phyloP scores from a whole-genome alignment of 1,140 invertebrate genomes.

The Drosophila sulfurigaster region DNA sequence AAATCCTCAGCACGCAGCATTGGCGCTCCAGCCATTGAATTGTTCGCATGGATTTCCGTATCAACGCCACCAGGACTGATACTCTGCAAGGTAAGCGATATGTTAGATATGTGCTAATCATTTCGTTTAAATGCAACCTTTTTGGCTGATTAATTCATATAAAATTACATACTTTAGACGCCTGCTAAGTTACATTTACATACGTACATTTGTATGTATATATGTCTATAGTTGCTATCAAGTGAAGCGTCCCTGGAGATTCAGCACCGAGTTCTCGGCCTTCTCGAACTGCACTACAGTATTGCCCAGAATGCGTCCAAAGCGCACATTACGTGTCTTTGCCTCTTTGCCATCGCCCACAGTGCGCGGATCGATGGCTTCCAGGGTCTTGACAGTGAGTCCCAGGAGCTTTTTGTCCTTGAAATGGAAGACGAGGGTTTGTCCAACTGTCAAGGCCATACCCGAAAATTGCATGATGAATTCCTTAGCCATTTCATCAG shows the following conservation, averaged over 20 bases:
- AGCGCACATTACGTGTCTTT: slow-evolving; percentile 90
- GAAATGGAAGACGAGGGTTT: slow-evolving; percentile 95
- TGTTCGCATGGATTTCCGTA: slow-evolving; percentile 13
- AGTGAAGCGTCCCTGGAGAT: slow-evolving; percentile 93
- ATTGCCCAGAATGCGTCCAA: slow-evolving; percentile 93
- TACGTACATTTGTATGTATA: too few species aligned
- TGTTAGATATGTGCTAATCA: too few species aligned
- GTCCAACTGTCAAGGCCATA: slow-evolving; percentile 96
- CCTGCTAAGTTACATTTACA: too few species aligned
- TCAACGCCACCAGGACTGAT: slow-evolving; percentile 10
- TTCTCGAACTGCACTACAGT: slow-evolving; percentile 97
- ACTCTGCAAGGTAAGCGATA: background rate
- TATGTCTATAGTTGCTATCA: too few species aligned
- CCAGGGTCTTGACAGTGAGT: slow-evolving; percentile 94
- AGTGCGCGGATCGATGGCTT: slow-evolving; percentile 93
- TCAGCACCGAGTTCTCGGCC: slow-evolving; percentile 93
- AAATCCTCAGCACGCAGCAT: slow-evolving; percentile 4
- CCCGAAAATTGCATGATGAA: slow-evolving; percentile 95
- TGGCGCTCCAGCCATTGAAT: slow-evolving; percentile 10
- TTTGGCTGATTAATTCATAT: too few species aligned
- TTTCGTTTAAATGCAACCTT: too few species aligned
- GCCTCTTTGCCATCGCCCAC: slow-evolving; percentile 90
- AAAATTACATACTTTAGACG: too few species aligned
- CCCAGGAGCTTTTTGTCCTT: slow-evolving; percentile 95
- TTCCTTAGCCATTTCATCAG: slow-evolving; percentile 97